Evolutionary conservation across 2,888 invertebrate species (phyloP).

Genomic region (Leptopterna dolabrata): DNA sequence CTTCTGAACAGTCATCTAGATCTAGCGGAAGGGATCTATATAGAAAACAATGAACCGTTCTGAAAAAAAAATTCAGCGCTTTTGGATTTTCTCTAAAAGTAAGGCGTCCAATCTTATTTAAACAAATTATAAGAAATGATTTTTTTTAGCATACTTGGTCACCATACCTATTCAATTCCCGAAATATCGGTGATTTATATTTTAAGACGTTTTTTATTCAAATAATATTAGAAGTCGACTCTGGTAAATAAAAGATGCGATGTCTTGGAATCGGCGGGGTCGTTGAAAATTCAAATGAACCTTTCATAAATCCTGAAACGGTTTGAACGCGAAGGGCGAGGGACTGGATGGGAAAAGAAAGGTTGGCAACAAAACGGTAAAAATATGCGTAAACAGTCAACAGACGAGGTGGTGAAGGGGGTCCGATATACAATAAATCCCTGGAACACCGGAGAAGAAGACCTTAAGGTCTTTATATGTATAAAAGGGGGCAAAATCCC

Average conservation of each 20-base stretch:
- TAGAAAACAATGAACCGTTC: too few relatives aligned
- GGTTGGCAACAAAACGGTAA: conserved; percentile 53
- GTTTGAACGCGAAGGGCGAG: background rate
- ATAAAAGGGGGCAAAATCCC: conserved; percentile 50
- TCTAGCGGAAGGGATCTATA: too few relatives aligned
- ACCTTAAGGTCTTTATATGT: conserved; percentile 45
- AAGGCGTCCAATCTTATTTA: too few relatives aligned
- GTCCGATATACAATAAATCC: conserved; percentile 56
- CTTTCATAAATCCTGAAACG: conserved; percentile 54
- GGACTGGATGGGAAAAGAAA: conserved; percentile 18
- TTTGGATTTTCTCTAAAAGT: too few relatives aligned
- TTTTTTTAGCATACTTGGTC: too few relatives aligned
- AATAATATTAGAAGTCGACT: background rate
- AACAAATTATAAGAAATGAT: too few relatives aligned
- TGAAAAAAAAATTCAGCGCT: too few relatives aligned
- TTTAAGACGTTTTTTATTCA: background rate
- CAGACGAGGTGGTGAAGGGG: conserved; percentile 1
- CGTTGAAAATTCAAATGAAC: conserved; percentile 56
- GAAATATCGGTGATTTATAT: too few relatives aligned
- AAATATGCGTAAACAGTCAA: conserved; percentile 55
- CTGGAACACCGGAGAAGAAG: conserved; percentile 52
- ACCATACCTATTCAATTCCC: too few relatives aligned
- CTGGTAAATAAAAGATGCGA: background rate
- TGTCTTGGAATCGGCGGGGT: conserved; percentile 4
- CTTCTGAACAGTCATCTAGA: too few relatives aligned